Percentiles rank a stretch among this genome's conserved stretches.
Evolutionary conservation across 2,888 invertebrate species (phyloP).

Genomic region (Suillia variegata): DNA sequence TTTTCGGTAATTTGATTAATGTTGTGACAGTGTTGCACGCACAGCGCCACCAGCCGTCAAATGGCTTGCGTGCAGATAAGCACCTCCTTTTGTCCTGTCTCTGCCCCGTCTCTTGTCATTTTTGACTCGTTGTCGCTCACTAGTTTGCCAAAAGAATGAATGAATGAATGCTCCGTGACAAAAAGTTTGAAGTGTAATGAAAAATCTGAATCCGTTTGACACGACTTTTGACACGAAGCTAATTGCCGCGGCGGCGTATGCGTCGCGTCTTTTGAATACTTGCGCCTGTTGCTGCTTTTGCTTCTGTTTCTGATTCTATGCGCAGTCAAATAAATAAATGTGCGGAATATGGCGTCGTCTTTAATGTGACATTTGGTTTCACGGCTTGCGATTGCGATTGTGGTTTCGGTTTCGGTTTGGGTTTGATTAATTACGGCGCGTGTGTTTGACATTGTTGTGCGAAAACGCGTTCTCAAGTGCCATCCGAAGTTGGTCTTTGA

Average conservation of each 20-base stretch:
- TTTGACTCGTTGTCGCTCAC: not conserved
- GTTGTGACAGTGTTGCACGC: constrained; percentile 43
- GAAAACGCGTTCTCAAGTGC: too few species aligned
- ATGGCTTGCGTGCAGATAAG: constrained; percentile 24
- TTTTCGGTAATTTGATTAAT: constrained; percentile 34
- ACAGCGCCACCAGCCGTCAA: constrained; percentile 32
- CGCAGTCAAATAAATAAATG: too few species aligned
- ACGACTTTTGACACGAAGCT: constrained; percentile 43
- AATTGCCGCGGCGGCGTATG: constrained; percentile 39
- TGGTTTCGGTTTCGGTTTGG: too few species aligned
- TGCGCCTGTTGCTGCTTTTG: too few species aligned
- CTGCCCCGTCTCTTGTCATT: not conserved
- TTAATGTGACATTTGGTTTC: constrained; percentile 44
- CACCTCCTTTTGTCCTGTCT: too few species aligned
- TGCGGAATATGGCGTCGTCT: constrained; percentile 27
- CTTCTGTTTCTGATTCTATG: too few species aligned
- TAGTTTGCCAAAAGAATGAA: too few species aligned
- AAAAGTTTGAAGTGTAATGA: constrained; percentile 41
- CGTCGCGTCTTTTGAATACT: not conserved
- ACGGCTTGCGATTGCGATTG: constrained; percentile 41
- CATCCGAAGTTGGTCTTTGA: too few species aligned
- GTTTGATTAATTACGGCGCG: constrained; percentile 44
- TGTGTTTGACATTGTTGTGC: constrained; percentile 26
- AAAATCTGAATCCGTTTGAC: constrained; percentile 48
- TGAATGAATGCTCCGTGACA: constrained; percentile 29